Evolutionary conservation across 1,140 invertebrate genomes (phyloP).

Genomic region (Paraescarpia echinospica): DNA sequence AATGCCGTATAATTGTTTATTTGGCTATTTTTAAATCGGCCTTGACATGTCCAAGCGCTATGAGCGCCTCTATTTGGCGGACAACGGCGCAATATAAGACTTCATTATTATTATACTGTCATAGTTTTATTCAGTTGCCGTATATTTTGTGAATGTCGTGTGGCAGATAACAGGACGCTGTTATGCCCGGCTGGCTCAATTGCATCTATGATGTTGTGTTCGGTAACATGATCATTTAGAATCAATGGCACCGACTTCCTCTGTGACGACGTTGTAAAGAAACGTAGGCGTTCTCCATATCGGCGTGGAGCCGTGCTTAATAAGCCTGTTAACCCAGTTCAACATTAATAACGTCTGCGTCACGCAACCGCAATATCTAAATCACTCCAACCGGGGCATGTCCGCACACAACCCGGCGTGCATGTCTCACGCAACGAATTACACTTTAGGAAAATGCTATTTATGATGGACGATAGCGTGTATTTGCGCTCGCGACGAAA

Average conservation of each 20-base stretch:
- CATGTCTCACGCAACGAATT: not conserved
- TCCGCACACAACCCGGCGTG: too few relatives aligned
- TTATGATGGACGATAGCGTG: not conserved
- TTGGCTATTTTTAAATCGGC: too few relatives aligned
- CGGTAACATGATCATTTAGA: not conserved
- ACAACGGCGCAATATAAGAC: too few relatives aligned
- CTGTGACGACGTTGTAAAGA: not conserved
- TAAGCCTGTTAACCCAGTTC: too few relatives aligned
- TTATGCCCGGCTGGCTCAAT: not conserved
- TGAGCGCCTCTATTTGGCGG: too few relatives aligned
- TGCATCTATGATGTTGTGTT: not conserved
- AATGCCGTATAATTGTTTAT: too few relatives aligned
- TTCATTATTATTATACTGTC: too few relatives aligned
- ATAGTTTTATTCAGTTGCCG: too few relatives aligned
- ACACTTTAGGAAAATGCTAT: not conserved
- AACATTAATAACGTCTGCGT: too few relatives aligned
- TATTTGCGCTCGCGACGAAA: not conserved
- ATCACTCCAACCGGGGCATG: too few relatives aligned
- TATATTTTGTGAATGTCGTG: not conserved
- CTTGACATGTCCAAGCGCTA: too few relatives aligned
- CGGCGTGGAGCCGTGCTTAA: not conserved
- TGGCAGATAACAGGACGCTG: not conserved
- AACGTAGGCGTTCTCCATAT: not conserved
- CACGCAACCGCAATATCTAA: too few relatives aligned
- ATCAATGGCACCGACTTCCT: not conserved